phyloP scores from a whole-genome alignment of 2,113 vertebrate species.

The Ictalurus punctatus region DNA sequence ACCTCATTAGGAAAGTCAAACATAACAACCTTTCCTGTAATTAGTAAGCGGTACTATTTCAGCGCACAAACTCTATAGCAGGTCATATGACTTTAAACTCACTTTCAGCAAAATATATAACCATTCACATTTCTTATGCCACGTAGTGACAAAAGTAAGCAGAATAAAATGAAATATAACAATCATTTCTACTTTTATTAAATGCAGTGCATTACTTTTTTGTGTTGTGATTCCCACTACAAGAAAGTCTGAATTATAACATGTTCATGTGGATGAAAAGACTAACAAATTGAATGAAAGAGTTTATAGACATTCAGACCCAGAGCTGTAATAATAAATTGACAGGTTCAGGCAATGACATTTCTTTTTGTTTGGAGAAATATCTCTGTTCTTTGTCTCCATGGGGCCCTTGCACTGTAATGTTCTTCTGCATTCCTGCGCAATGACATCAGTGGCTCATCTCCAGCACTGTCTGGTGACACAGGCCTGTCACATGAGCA shows the following conservation, averaged over 20 bases:
- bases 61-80: not conserved
- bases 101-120: not conserved
- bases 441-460: slow-evolving; percentile 49
- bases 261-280: not conserved
- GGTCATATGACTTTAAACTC: not conserved
- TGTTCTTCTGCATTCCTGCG: slow-evolving; percentile 46
- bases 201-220: not conserved
- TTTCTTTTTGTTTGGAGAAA: slow-evolving; percentile 31
- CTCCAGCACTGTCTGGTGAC: slow-evolving; percentile 43
- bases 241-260: not conserved
- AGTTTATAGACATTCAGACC: not conserved
- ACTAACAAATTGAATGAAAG: not conserved
- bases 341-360: not conserved
- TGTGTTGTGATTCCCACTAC: not conserved
- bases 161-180: not conserved
- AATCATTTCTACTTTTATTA: not conserved
- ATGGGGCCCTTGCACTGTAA: slow-evolving; percentile 15
- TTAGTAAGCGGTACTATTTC: not conserved
- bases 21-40: not conserved
- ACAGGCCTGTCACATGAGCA: slow-evolving; percentile 35
- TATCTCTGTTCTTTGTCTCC: slow-evolving; percentile 31
- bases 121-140: not conserved
- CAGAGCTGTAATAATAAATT: not conserved
- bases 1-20: not conserved
- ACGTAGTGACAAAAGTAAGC: not conserved